A percentile compares a stretch with the other conserved stretches of the same genome.
Conservation (phyloP, 2,113 vertebrate genomes). For the Morone saxatilis region DNA sequence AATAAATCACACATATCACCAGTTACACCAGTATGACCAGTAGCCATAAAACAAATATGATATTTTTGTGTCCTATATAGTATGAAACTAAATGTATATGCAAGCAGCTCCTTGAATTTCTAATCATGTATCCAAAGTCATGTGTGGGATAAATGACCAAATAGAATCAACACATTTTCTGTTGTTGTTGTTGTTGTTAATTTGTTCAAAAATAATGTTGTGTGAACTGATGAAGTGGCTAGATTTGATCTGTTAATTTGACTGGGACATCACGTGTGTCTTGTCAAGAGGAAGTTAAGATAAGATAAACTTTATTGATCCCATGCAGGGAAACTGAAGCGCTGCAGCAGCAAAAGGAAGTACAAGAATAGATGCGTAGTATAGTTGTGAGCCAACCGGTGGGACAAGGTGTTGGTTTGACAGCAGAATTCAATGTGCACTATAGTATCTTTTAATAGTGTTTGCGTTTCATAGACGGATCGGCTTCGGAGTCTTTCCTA, state of each 20-base stretch:
- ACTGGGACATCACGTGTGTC: not conserved
- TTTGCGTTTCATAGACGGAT: not conserved
- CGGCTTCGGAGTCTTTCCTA: not conserved
- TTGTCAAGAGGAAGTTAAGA: slow-evolving; percentile 2
- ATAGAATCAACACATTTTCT: not conserved
- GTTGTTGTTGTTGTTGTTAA: not conserved
- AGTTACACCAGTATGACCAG: not conserved
- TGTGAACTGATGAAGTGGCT: not conserved
- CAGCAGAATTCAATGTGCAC: not conserved
- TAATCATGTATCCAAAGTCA: not conserved
- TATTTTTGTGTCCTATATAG: not conserved
- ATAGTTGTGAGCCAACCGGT: not conserved
- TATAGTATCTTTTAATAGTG: not conserved
- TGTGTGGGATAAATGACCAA: not conserved
- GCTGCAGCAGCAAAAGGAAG: slow-evolving; percentile 21
- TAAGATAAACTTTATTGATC: slow-evolving; percentile 8
- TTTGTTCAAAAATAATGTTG: not conserved
- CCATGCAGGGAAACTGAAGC: slow-evolving; percentile 4
- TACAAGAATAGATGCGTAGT: not conserved
- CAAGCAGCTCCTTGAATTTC: not conserved
- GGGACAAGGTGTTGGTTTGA: not conserved
- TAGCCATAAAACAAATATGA: not conserved
- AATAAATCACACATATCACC: not conserved
- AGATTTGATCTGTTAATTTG: slow-evolving; percentile 7
- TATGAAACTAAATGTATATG: not conserved